These are phyloP conservation scores for Molorchus minor DNA, from an alignment of 2,888 invertebrate genomes.

Conservation along the genomic window DNA sequence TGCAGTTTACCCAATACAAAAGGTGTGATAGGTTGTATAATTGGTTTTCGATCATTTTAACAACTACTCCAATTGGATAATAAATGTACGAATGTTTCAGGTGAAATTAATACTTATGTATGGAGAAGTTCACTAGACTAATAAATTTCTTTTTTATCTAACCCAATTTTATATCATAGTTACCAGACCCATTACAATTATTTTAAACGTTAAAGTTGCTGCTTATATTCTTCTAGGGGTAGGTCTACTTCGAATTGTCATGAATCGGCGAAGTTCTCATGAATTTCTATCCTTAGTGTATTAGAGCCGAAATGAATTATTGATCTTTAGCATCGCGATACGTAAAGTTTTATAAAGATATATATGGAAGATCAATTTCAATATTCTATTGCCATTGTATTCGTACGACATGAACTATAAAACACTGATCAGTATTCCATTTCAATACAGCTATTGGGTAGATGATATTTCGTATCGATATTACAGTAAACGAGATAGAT, in stretches of 20 bases:
- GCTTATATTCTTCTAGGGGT: neutral
- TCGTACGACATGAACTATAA: constrained; percentile 35
- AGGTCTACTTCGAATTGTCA: constrained; percentile 16
- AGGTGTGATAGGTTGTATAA: too few species aligned
- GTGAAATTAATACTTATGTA: too few species aligned
- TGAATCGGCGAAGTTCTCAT: constrained; percentile 21
- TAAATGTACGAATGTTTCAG: neutral
- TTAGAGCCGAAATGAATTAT: constrained; percentile 37
- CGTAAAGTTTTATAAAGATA: constrained; percentile 29
- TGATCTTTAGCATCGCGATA: constrained; percentile 29
- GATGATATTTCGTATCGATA: constrained; percentile 33
- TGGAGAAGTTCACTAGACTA: too few species aligned
- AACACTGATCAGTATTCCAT: constrained; percentile 34
- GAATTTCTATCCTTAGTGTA: constrained; percentile 26
- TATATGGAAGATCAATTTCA: constrained; percentile 31
- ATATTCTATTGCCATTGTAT: constrained; percentile 35
- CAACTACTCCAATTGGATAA: too few species aligned
- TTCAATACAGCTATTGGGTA: constrained; percentile 30
- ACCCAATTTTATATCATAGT: too few species aligned
- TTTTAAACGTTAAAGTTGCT: neutral
- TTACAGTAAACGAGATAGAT: constrained; percentile 37
- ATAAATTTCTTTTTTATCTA: too few species aligned
- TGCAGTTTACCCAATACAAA: too few species aligned
- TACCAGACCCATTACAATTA: too few species aligned
- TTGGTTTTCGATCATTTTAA: too few species aligned